Evolutionary conservation across 2,797 vertebrate genomes (phyloP), one percentile per base, ranked within the genome.

Genomic region (Synaphobranchus kaupii): DNA sequence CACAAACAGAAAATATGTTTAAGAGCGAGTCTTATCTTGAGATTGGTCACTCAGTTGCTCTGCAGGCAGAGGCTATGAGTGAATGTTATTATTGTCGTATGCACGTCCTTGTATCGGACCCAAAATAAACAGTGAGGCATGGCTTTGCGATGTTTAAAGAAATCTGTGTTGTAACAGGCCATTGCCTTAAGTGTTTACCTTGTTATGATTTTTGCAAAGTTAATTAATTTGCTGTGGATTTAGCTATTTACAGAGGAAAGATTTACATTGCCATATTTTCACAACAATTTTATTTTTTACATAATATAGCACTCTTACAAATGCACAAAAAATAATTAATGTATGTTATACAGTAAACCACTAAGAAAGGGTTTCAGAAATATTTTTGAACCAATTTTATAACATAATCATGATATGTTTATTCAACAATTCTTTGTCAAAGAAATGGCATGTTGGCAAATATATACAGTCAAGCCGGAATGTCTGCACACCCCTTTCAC

Each of bases 11-110:
- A 85, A 13, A 85, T 71, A 68, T 73, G 60, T 34, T 60, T 68
- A 20, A 68, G 60, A 71, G 25, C 47, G n/a, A 71, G 47, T 28
- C 76, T 73, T 52, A 73, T 85, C 76, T 54, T 50, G 20, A 85
- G 68, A 39, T 31, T 28, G 47, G n/a, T 31, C 66, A 76, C 48
- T 85, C 22, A 68, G 22, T 48, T 85, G 34, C 39, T n/a, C 22
- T 63, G 31, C 39, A 63, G 34, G 84, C 39, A 85, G 84, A 66
- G 58, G 2, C 31, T 54, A 34, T 83, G 58, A 34, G 47, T 50
- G 39, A 66, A 80, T 63, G 66, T 39, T 63, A 80, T 88, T 50
- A 85, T 84, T 71, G 52, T 63, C 83, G 85, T n/a, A 60, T 81
- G 54, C 31, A 1, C 25, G 83, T 63, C 56, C 83, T 88, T 88